Evolutionary conservation across 2,797 vertebrate species (phyloP).

Genomic region (Antrozous pallidus): DNA sequence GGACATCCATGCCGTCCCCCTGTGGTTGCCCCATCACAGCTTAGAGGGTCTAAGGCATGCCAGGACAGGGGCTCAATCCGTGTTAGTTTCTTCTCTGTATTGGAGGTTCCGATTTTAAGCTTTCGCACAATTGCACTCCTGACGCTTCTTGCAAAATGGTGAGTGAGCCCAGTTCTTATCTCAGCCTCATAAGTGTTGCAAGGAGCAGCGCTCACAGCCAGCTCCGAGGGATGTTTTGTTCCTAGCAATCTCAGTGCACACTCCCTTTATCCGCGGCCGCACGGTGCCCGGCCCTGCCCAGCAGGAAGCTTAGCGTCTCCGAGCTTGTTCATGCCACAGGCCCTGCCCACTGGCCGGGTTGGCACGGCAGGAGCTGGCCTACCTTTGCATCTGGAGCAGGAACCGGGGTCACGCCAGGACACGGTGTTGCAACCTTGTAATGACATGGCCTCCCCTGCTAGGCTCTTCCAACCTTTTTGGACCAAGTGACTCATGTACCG

Average conservation of each 20-base stretch:
- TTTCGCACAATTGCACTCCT: not conserved
- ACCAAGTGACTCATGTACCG: slow-evolving; percentile 80
- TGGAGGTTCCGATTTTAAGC: not conserved
- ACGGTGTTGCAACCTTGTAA: slow-evolving; percentile 73
- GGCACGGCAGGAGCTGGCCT: not conserved
- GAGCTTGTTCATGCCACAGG: not conserved
- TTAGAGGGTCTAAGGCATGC: accelerated
- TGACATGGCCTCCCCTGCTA: slow-evolving; percentile 67
- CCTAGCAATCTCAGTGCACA: not conserved
- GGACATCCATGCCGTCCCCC: accelerated
- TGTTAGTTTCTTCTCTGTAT: not conserved
- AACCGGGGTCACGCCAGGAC: slow-evolving; percentile 59
- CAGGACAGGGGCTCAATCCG: not conserved
- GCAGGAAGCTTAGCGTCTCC: not conserved
- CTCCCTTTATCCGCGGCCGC: not conserved
- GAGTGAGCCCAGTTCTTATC: not conserved
- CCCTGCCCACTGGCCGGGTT: not conserved
- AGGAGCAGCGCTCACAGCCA: not conserved
- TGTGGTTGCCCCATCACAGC: not conserved
- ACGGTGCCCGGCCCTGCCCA: not conserved
- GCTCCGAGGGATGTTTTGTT: not conserved
- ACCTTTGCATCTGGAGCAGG: slow-evolving; percentile 40
- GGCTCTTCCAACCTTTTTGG: slow-evolving; percentile 69
- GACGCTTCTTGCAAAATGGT: not conserved
- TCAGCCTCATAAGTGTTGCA: not conserved